These are phyloP conservation scores for Acrocephalus scirpaceus DNA, from an alignment of 2,797 vertebrate genomes.

Conservation along the genomic window DNA sequence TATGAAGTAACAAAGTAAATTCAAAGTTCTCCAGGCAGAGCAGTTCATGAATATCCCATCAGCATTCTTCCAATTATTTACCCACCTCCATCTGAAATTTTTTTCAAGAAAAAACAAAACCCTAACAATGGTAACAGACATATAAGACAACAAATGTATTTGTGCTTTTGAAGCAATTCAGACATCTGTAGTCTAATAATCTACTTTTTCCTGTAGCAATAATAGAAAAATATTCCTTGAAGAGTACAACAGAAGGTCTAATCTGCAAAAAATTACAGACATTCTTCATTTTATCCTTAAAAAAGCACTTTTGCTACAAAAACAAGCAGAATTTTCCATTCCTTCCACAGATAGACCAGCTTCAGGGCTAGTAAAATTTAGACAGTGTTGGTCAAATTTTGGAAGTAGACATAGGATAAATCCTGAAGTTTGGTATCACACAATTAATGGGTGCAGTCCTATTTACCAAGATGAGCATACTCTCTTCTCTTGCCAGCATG, in stretches of 20 bases:
- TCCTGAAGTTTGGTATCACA: neutral
- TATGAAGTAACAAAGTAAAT: neutral
- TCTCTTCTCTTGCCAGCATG: neutral
- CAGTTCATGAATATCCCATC: neutral
- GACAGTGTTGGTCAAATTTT: neutral
- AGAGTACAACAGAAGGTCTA: neutral
- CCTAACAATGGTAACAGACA: neutral
- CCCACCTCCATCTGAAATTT: neutral
- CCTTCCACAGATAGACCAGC: neutral
- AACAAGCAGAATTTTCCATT: neutral
- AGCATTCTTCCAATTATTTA: neutral
- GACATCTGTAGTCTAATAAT: neutral
- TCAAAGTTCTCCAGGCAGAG: neutral
- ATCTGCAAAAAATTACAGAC: neutral
- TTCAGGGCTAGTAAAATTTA: neutral
- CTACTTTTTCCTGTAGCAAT: neutral
- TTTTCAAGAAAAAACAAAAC: neutral
- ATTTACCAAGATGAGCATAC: neutral
- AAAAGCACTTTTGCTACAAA: neutral
- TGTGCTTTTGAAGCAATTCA: neutral
- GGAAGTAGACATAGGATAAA: neutral
- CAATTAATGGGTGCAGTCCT: neutral
- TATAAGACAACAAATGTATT: neutral
- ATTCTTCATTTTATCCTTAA: neutral
- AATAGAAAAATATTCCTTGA: neutral